Base-by-base conservation (phyloP, 2,797 vertebrate species). In the Melanotaenia boesemani region DNA sequence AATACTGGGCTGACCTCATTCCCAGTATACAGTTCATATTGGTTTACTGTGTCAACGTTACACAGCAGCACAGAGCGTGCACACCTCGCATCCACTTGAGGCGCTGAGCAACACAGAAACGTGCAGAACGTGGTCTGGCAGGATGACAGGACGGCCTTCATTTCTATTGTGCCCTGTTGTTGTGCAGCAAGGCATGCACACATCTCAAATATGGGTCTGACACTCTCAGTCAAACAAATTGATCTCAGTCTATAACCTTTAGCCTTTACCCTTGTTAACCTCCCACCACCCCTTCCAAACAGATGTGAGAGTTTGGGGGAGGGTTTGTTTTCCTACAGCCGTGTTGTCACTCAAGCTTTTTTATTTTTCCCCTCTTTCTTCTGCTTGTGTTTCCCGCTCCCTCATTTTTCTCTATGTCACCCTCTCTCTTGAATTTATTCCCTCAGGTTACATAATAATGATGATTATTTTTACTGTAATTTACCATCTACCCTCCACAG, bases 161-260 rank as follows among this genome's bases (percentile, higher is more conserved):
- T 70, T 37, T 67, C 54, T 28, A 57, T 76, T 80, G 80, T 81
- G 68, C 61, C 66, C 57, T 30, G 69, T 48, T 30, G 52, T 61
- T 28, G 37, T 67, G 63, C 63, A 52, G 32, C 34, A 52, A 67
- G 72, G 76, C 85, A 70, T 52, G 62, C 68, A 50, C 63, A 2
- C 57, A 65, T 66, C 77, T 70, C 76, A 77, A 69, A 82, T 77
- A 76, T 75, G 69, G 61, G 44, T 72, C 79, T 69, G 58, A 77
- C 8, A 32, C 76, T 79, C 73, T 63, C 39, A 41, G 81, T 67
- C 84, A 77, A 71, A 88, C 88, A 89, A 88, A 94, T 86, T 70
- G 86, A 93, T 93, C 87, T 36, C 79, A 88, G 93, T 93, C 92
- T 94, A 90, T 80, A 76, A 91, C 90, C 94, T 92, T 68, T 91